Evolutionary conservation across 2,888 invertebrate genomes (phyloP).

Genomic region (Anticlea derivata): DNA sequence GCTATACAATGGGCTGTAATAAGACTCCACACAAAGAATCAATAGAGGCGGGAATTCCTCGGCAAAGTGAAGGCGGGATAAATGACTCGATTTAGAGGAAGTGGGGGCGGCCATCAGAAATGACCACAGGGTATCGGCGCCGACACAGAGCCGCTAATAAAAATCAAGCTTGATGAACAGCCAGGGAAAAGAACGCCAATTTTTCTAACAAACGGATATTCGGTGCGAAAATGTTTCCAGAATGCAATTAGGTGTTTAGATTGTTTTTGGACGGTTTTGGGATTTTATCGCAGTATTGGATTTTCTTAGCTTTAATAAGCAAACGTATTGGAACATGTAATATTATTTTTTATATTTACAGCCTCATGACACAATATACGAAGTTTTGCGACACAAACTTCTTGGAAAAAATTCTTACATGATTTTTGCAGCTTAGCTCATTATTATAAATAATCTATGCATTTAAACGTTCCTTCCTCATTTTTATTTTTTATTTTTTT

Average conservation of each 20-base stretch:
- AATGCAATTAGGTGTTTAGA: conserved; percentile 1
- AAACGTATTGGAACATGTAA: no score
- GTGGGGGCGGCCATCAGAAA: conserved; percentile 42
- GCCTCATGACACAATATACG: no score
- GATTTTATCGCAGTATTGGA: no score
- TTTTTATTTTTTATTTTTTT: no score
- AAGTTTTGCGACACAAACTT: no score
- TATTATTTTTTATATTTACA: no score
- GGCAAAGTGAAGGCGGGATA: conserved; percentile 41
- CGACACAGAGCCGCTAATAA: conserved; percentile 30
- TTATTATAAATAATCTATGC: no score
- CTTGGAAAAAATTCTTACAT: no score
- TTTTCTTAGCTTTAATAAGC: no score
- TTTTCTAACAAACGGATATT: conserved; percentile 13
- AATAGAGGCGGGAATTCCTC: conserved; percentile 28
- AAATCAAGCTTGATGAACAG: conserved; percentile 45
- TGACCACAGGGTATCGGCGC: conserved; percentile 36
- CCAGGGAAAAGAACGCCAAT: conserved; percentile 21
- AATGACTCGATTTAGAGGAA: conserved; percentile 52
- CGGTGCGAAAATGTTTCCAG: conserved; percentile 1
- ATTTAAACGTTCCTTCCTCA: no score
- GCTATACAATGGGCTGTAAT: conserved; percentile 26
- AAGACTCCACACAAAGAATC: conserved; percentile 26
- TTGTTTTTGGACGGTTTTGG: conserved; percentile 4
- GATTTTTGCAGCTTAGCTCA: no score